phyloP scores from a whole-genome alignment of 2,797 vertebrate species.

The Sebastes minor region DNA sequence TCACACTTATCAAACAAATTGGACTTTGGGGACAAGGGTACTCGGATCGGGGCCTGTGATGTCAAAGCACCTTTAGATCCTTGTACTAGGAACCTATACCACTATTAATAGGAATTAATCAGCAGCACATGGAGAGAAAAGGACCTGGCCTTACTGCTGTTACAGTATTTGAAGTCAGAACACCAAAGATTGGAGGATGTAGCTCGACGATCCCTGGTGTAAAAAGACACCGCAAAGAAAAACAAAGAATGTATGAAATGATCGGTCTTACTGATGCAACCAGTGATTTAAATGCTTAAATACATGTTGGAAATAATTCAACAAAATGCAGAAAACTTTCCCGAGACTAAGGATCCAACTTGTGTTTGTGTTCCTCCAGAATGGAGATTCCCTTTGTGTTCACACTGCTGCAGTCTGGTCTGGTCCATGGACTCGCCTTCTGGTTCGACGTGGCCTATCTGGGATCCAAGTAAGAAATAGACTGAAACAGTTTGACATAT shows the following conservation, averaged over 20 bases:
- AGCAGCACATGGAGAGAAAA: no score
- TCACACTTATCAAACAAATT: no score
- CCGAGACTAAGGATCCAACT: not conserved
- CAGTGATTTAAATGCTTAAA: not conserved
- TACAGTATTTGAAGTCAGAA: no score
- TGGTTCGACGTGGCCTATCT: slow-evolving; percentile 88
- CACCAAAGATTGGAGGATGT: no score
- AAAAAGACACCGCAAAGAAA: no score
- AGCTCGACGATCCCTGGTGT: no score
- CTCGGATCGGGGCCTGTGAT: no score
- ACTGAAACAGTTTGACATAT: not conserved
- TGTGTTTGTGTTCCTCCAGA: slow-evolving; percentile 59
- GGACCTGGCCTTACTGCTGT: no score
- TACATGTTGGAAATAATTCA: not conserved
- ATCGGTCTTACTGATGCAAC: not conserved
- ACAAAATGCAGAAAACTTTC: not conserved
- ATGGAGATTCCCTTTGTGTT: slow-evolving; percentile 88
- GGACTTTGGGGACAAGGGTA: no score
- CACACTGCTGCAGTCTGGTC: slow-evolving; percentile 82
- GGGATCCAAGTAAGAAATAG: slow-evolving; percentile 78
- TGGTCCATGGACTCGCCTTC: slow-evolving; percentile 86
- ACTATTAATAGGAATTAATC: no score
- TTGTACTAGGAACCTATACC: not conserved
- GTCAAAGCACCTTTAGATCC: not conserved
- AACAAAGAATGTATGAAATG: not conserved